Conservation (phyloP, 2,888 invertebrate species). For the Drosophila buzzatii region DNA sequence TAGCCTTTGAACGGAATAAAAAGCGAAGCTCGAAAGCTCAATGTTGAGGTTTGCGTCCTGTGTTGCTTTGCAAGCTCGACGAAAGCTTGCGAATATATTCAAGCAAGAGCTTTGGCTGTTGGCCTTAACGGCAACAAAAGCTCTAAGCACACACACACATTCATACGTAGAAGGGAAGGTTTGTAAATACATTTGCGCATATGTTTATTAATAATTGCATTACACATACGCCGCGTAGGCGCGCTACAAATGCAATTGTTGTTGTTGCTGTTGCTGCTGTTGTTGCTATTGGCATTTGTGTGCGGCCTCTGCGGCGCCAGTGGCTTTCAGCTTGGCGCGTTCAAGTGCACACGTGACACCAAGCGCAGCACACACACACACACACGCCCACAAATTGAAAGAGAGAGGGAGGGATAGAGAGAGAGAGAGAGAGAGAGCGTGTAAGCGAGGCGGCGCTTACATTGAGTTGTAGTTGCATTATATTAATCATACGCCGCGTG, state of each 20-base stretch:
- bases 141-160: neutral
- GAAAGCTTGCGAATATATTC: neutral
- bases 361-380: conserved; percentile 30
- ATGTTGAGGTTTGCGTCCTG: neutral
- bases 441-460: neutral
- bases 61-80: neutral
- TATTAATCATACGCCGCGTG: conserved; percentile 60
- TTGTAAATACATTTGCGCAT: conserved; percentile 31
- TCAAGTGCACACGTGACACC: conserved; percentile 77
- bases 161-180: neutral
- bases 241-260: conserved; percentile 9
- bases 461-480: conserved; percentile 51
- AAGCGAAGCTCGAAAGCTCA: conserved; percentile 5
- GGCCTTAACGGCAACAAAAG: conserved; percentile 3
- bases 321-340: conserved; percentile 59
- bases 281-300: conserved; percentile 18
- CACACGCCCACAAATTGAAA: conserved; percentile 2
- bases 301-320: conserved; percentile 48
- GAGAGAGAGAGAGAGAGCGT: neutral
- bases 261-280: conserved; percentile 5
- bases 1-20: too few species aligned
- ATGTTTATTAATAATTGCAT: conserved; percentile 75
- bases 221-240: conserved; percentile 71
- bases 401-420: neutral
- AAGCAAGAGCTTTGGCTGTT: neutral